phyloP scores from a whole-genome alignment of 1,140 invertebrate genomes.

The Apis cerana region DNA sequence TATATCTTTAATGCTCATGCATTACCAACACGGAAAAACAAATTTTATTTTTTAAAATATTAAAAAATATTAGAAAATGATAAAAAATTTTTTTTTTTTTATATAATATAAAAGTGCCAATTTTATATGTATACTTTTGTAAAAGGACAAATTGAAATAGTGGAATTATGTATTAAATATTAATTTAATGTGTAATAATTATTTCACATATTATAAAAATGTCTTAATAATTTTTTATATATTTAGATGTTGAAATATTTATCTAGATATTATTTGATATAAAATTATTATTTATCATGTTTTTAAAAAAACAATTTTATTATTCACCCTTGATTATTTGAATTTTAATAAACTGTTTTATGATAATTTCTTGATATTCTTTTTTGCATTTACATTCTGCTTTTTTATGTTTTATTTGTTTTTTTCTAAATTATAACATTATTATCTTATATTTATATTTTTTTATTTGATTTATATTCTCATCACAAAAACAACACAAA shows the following conservation, averaged over 20 bases:
- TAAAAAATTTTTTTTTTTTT: conserved; percentile 30
- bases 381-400: conserved; percentile 48
- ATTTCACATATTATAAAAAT: conserved; percentile 25
- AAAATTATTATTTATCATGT: conserved; percentile 37
- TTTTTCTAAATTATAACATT: neutral
- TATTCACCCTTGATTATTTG: conserved; percentile 29
- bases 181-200: conserved; percentile 29
- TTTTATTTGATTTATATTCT: conserved; percentile 1
- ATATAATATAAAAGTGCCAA: conserved; percentile 28
- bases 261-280: conserved; percentile 38
- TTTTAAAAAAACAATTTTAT: conserved; percentile 26
- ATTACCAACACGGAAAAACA: conserved; percentile 54
- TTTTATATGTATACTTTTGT: conserved; percentile 25
- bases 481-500: neutral
- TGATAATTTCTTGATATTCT: neutral
- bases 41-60: conserved; percentile 39
- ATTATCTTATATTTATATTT: neutral
- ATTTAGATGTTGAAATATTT: conserved; percentile 25
- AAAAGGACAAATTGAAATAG: neutral
- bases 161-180: conserved; percentile 17
- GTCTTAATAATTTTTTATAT: conserved; percentile 33
- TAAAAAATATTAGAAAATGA: conserved; percentile 5
- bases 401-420: conserved; percentile 22
- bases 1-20: conserved; percentile 52
- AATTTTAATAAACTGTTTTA: conserved; percentile 1